Conservation (phyloP, 2,797 vertebrate species). For the Harpagifer antarcticus region DNA sequence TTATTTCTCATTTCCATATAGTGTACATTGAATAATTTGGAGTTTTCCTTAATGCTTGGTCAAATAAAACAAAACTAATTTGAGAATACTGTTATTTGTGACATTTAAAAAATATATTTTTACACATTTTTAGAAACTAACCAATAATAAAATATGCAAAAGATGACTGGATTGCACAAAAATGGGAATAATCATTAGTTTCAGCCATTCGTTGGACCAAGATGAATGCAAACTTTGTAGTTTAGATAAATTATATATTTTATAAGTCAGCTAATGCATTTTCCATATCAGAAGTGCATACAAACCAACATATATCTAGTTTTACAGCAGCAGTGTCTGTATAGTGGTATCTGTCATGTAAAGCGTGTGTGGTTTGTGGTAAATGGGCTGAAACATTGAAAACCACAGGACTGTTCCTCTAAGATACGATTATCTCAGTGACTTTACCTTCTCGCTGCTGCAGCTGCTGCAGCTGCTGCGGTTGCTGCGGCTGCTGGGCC, state of each 20-base stretch:
- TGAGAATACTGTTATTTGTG: neutral
- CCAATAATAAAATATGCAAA: neutral
- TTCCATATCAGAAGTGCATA: neutral
- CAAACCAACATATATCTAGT: neutral
- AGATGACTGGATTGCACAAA: neutral
- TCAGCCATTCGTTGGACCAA: neutral
- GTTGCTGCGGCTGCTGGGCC: constrained; percentile 91
- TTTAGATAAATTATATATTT: neutral
- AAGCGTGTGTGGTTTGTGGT: constrained; percentile 14
- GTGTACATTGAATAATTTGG: neutral
- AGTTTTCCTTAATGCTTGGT: neutral
- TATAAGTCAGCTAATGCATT: neutral
- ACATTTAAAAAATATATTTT: neutral
- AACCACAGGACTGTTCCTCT: constrained; percentile 23
- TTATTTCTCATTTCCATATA: neutral
- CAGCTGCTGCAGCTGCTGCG: constrained; percentile 90
- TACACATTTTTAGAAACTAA: neutral
- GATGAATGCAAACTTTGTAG: neutral
- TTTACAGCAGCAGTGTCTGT: neutral
- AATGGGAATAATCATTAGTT: neutral
- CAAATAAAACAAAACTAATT: neutral
- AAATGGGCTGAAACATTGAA: constrained; percentile 10
- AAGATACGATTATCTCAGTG: constrained; percentile 32
- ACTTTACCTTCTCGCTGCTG: constrained; percentile 91
- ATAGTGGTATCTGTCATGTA: neutral